Evolutionary conservation across 2,888 invertebrate genomes (phyloP), one percentile per base, ranked within the genome.

Genomic region (Thymelicus acteon): DNA sequence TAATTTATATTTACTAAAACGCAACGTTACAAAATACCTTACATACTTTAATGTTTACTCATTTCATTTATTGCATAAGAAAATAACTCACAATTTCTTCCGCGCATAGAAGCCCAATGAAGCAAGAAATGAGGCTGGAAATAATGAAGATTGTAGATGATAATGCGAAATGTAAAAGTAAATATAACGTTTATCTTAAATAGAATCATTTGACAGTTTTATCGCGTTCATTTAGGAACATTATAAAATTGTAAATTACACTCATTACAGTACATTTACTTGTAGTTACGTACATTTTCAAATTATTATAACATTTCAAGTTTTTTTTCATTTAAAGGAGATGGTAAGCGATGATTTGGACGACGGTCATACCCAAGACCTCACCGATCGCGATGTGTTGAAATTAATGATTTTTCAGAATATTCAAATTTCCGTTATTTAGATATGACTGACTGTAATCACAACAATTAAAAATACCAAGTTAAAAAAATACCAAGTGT

Each of bases 61-160:
- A 24, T 61, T 62, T 52, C 24, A 62, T 62, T 69, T 69, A 63
- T 69, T 69, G 68, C 68, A 67, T 64, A 64, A 60, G 47, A 63
- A 58, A 67, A 60, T 67, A 77, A 72, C 76, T 73, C 75, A 75
- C 73, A 69, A 73, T 76, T 58, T 74, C 79, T 82, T 85, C 83
- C 83, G 85, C 79, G 74, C 75, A 68, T 69, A 58, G 54, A 54
- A 31, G 58, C 74, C 73, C 67, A 66, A 40, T 60, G 73, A 73
- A 72, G 72, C 72, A 75, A 63, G 69, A 63, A 69, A 63, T 58
- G 39, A 68, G 54, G 47, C 63, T 69, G 57, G 63, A 69, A 63
- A 48, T 69, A 69, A 58, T 40, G 58, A 63, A 62, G 69, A 63
- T 63, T 40, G 40, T 49, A 44, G 69, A 69, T 69, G 12, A 44